Conservation (phyloP, 2,113 vertebrate genomes). For the Hiodon alosoides region DNA sequence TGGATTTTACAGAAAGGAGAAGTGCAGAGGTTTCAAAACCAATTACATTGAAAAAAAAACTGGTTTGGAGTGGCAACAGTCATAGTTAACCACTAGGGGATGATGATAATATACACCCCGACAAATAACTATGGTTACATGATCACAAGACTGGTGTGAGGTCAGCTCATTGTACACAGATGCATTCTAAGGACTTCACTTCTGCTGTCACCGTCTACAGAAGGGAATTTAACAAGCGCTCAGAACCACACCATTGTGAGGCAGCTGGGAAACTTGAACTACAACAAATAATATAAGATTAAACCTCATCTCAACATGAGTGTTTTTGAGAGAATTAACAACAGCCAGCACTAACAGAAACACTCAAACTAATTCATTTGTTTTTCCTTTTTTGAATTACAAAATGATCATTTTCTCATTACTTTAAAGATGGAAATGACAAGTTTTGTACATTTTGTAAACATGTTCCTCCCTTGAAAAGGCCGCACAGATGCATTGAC, state of each 20-base stretch:
- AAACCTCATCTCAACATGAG: neutral
- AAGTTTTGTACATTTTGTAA: no score
- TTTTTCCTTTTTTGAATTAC: neutral
- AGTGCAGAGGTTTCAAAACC: neutral
- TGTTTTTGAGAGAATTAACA: neutral
- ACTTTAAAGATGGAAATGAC: neutral
- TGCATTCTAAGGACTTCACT: neutral
- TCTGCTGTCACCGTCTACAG: neutral
- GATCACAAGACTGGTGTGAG: neutral
- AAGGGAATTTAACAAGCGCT: neutral
- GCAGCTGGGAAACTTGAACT: no score
- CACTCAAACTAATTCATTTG: neutral
- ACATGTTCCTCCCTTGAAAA: neutral
- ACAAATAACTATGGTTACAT: neutral
- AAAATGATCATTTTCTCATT: neutral
- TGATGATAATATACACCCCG: neutral
- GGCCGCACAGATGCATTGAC: neutral
- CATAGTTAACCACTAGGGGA: conserved; percentile 4
- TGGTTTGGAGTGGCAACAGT: neutral
- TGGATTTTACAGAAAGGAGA: neutral
- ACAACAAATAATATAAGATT: no score
- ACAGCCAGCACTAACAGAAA: neutral
- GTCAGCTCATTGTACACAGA: neutral
- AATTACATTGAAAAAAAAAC: neutral
- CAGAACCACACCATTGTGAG: no score